These are phyloP conservation scores for Crioceris asparagi DNA, from an alignment of 2,888 invertebrate genomes.

Conservation along the genomic window DNA sequence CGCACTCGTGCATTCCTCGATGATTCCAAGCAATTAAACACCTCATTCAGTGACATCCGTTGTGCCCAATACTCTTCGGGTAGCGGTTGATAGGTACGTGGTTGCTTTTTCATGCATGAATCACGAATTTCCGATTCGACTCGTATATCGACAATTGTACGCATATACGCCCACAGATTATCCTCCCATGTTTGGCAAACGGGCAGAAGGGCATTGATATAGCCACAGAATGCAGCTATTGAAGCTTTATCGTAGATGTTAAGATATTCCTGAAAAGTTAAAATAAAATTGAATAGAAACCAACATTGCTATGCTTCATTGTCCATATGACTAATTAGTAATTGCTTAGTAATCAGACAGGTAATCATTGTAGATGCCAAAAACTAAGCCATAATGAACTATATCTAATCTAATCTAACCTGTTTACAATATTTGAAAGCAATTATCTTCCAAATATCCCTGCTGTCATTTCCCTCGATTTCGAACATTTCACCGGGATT, in stretches of 20 bases:
- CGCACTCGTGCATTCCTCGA: conserved; percentile 45
- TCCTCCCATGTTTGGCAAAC: conserved; percentile 83
- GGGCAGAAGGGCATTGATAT: conserved; percentile 63
- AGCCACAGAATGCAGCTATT: conserved; percentile 72
- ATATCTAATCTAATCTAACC: conserved; percentile 15
- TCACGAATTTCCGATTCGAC: conserved; percentile 71
- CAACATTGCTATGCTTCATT: too few relatives aligned
- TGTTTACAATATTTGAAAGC: conserved; percentile 46
- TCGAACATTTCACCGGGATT: conserved; percentile 21
- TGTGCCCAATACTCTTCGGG: conserved; percentile 61
- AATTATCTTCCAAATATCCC: conserved; percentile 70
- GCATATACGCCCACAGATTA: conserved; percentile 78
- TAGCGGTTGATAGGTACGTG: conserved; percentile 45
- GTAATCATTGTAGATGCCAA: not conserved
- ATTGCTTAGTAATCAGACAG: too few relatives aligned
- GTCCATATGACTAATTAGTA: too few relatives aligned
- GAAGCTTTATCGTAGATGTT: conserved; percentile 54
- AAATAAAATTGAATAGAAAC: too few relatives aligned
- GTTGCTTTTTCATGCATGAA: conserved; percentile 39
- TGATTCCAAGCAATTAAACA: conserved; percentile 57
- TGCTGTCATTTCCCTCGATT: conserved; percentile 71
- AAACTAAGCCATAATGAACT: not conserved
- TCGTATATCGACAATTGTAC: conserved; percentile 69
- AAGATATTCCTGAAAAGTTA: conserved; percentile 40
- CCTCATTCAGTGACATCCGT: conserved; percentile 51